Percentiles rank a stretch among this genome's conserved stretches.
Conservation (phyloP, 2,888 invertebrate species). For the Agelastica alni region DNA sequence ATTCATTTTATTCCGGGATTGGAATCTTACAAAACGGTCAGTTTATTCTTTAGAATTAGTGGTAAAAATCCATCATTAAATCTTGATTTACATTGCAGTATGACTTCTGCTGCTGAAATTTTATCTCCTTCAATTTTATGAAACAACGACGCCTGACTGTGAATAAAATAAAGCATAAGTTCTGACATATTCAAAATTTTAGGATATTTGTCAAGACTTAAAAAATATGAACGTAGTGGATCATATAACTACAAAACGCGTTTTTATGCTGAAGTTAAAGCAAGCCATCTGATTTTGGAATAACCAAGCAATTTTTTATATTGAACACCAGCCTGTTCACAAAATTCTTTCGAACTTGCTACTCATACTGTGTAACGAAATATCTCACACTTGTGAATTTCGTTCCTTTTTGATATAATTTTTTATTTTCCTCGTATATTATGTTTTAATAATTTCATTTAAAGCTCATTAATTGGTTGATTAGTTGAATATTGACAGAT, state of each 20-base stretch:
- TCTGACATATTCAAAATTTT: constrained; percentile 39
- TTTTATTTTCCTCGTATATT: no score
- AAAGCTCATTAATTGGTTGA: no score
- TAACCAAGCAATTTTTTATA: constrained; percentile 39
- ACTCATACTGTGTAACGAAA: no score
- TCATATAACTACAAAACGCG: constrained; percentile 39
- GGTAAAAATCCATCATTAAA: constrained; percentile 19
- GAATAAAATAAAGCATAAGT: constrained; percentile 38
- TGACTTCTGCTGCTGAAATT: neutral
- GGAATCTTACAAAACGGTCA: no score
- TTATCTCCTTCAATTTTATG: constrained; percentile 20
- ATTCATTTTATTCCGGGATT: no score
- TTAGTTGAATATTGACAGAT: no score
- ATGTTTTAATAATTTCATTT: no score
- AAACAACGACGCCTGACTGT: constrained; percentile 37
- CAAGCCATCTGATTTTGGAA: constrained; percentile 40
- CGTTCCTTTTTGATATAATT: no score
- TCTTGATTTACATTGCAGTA: neutral
- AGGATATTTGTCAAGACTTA: constrained; percentile 40
- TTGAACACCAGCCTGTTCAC: constrained; percentile 35
- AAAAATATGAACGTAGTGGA: constrained; percentile 31
- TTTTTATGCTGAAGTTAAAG: constrained; percentile 37
- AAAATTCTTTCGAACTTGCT: constrained; percentile 41
- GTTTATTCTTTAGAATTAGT: constrained; percentile 27
- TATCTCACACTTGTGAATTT: no score